Evolutionary conservation across 1,140 invertebrate species (phyloP).

Genomic region (Neodiprion lecontei): DNA sequence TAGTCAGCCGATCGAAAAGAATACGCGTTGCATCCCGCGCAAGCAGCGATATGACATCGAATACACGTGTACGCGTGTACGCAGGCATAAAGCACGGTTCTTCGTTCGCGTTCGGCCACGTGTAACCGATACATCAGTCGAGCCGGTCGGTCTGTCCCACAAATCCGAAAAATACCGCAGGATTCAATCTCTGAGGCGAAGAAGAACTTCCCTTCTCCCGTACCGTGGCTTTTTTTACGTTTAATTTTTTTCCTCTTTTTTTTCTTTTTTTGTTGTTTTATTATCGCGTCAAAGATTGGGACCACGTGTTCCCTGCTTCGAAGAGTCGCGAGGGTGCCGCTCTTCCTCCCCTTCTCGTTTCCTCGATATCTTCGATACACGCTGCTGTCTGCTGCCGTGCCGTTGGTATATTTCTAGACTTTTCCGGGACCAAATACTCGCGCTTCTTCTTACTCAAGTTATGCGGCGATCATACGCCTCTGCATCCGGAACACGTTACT

Average conservation of each 20-base stretch:
- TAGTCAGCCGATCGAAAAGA: background rate
- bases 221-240: too few species aligned
- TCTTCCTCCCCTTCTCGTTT: background rate
- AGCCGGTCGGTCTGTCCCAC: background rate
- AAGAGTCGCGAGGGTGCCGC: background rate
- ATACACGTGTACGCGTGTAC: too few species aligned
- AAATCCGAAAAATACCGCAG: background rate
- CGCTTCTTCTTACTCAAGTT: too few species aligned
- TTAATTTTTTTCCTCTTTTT: too few species aligned
- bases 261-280: background rate
- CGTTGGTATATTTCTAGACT: too few species aligned
- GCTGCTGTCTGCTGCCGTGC: too few species aligned
- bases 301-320: background rate
- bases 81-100: too few species aligned
- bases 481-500: too few species aligned
- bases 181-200: background rate
- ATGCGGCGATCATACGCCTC: too few species aligned
- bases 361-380: background rate
- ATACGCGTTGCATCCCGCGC: background rate
- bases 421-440: too few species aligned
- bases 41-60: too few species aligned
- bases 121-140: slow-evolving; percentile 5
- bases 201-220: background rate
- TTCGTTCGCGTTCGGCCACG: background rate
- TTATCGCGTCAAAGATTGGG: background rate